These are phyloP conservation scores for Atethmia centrago DNA, from an alignment of 2,888 invertebrate genomes.

Conservation along the genomic window DNA sequence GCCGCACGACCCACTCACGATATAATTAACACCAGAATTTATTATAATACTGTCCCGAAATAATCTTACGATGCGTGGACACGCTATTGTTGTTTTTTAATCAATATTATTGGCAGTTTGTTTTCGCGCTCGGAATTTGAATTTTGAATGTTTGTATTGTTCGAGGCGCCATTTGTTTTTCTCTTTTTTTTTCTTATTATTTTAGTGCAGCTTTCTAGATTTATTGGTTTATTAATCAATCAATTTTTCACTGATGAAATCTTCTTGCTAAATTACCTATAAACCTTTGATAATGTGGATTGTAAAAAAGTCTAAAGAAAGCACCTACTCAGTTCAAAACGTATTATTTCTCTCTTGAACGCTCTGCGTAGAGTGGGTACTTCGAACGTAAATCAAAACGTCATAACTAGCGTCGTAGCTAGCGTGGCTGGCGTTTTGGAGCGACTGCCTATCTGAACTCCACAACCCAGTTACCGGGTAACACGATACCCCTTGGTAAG, in stretches of 20 bases:
- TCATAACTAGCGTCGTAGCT: background rate
- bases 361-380: no score
- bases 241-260: background rate
- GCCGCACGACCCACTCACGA: constrained; percentile 78
- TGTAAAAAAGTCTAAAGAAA: background rate
- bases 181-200: background rate
- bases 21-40: constrained; percentile 88
- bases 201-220: constrained; percentile 7
- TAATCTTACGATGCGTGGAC: constrained; percentile 78
- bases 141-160: constrained; percentile 56
- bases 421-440: no score
- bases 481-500: no score
- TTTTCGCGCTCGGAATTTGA: constrained; percentile 62
- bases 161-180: constrained; percentile 35
- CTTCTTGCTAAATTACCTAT: background rate
- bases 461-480: no score
- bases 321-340: background rate
- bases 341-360: background rate
- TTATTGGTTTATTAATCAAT: background rate
- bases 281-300: background rate
- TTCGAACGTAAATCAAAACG: background rate
- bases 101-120: constrained; percentile 65
- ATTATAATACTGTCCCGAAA: constrained; percentile 78
- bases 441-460: no score
- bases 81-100: constrained; percentile 79